These are phyloP conservation scores for Nomada ruficornis DNA, from an alignment of 2,888 invertebrate species.

Conservation along the genomic window DNA sequence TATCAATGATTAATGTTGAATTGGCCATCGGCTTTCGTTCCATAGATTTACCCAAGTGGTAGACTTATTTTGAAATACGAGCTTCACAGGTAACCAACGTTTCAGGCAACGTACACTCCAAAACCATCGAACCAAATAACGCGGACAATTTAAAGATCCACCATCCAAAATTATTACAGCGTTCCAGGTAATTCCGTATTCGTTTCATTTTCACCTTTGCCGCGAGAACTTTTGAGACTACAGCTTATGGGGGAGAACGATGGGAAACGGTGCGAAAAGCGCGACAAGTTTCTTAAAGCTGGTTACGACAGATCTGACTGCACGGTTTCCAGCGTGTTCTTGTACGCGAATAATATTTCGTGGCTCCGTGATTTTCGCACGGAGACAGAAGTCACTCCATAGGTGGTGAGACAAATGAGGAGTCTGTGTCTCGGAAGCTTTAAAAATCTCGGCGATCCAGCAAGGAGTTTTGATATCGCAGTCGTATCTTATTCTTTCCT, in stretches of 20 bases:
- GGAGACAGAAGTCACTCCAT: constrained; percentile 9
- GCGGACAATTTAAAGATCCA: too few relatives aligned
- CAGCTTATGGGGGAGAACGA: background rate
- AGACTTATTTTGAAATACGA: constrained; percentile 25
- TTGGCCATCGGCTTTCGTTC: constrained; percentile 34
- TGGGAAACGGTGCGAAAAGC: background rate
- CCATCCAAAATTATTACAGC: background rate
- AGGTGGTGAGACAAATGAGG: constrained; percentile 39
- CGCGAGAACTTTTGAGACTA: background rate
- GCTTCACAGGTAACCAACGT: background rate
- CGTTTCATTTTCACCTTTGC: background rate
- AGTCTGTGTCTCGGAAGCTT: constrained; percentile 4
- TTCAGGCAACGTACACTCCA: too few relatives aligned
- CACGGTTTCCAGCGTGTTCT: too few relatives aligned
- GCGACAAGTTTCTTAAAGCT: constrained; percentile 5
- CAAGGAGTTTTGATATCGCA: constrained; percentile 10
- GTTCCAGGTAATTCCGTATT: background rate
- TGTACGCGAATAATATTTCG: constrained; percentile 7
- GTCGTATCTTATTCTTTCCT: constrained; percentile 11
- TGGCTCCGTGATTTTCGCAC: constrained; percentile 32
- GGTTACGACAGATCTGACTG: constrained; percentile 2
- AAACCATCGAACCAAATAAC: too few relatives aligned
- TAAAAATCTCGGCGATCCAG: constrained; percentile 18
- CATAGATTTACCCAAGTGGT: background rate
- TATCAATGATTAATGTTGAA: constrained; percentile 69